Conservation (phyloP, 92 coral and sea anemone species). For the Paragorgia papillata region DNA sequence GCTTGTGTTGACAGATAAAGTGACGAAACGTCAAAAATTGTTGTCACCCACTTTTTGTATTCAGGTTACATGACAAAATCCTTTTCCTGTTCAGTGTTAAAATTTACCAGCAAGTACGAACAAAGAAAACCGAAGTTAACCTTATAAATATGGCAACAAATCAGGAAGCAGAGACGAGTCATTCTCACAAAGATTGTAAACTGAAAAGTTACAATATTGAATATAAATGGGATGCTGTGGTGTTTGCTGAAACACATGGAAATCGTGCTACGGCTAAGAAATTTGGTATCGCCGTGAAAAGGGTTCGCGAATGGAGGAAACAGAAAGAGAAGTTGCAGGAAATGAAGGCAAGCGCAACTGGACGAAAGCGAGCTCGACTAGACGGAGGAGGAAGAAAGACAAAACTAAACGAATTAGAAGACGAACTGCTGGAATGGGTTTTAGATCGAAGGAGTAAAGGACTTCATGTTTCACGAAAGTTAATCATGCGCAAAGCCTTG, state of each 20-base stretch:
- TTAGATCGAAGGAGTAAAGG: constrained; percentile 47
- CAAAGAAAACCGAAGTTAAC: too few relatives aligned
- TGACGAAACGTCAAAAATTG: too few relatives aligned
- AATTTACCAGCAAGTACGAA: too few relatives aligned
- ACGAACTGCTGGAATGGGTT: constrained; percentile 49
- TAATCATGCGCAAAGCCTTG: too few relatives aligned
- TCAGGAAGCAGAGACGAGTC: too few relatives aligned
- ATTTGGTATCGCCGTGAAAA: constrained; percentile 36
- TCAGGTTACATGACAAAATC: too few relatives aligned
- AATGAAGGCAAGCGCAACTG: constrained; percentile 44
- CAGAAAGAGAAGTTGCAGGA: neutral
- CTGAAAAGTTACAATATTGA: too few relatives aligned
- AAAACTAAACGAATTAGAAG: constrained; percentile 33
- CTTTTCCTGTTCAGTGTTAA: too few relatives aligned
- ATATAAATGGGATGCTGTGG: constrained; percentile 44
- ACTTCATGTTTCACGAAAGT: constrained; percentile 23
- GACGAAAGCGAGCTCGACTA: constrained; percentile 40
- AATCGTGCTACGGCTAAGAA: constrained; percentile 40
- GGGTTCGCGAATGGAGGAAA: constrained; percentile 43
- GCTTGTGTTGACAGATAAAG: too few relatives aligned
- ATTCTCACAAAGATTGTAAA: too few relatives aligned
- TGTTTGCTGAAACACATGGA: constrained; percentile 45
- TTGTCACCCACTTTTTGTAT: too few relatives aligned
- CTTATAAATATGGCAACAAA: too few relatives aligned
- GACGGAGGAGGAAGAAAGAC: constrained; percentile 51